Evolutionary conservation across 2,113 vertebrate species (phyloP), one percentile per base, ranked within the genome.

Genomic region (Passerina amoena): DNA sequence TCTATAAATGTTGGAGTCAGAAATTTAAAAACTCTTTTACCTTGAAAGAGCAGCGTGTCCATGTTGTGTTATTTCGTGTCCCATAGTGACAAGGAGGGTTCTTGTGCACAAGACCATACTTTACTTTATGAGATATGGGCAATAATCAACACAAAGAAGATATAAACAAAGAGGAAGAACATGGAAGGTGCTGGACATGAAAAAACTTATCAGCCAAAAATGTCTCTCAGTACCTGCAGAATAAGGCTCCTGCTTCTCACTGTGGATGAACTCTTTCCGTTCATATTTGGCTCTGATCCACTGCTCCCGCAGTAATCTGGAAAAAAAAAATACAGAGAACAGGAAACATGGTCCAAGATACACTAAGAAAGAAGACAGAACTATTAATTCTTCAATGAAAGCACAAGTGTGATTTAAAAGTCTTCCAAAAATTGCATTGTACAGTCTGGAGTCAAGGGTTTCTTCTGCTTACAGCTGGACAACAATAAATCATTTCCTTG

Each of bases 271-370:
- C 90, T 99, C 99, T 75, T 98, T 98, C 72, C 99, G 98, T 93
- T 99, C 99, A 0, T 99, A 99, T 97, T 99, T 99, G 98, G 99
- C 99, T 94, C 99, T 97, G 97, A 99, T 99, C 99, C 99, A 99
- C 97, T 99, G 99, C 90, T 99, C 99, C 45, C 98, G 98, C 92
- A 99, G 98, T 84, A 99, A 97, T 86, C 99, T 99, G 98, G 4
- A 92, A 92, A 88, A 81, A 81, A 83, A 83, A 83, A 80, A 64
- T 9, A 88, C 25, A 84, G 22, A 96, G 50, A 70, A 37, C 71
- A 91, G 42, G 60, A 78, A 45, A 65, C 35, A 50, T 5, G 30
- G 56, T 85, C 53, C 66, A 85, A 76, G 51, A 72, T 22, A 68
- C 30, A 27, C 53, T 25, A 72, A 69, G 54, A 68, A 92, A 86